Evolutionary conservation across 2,797 vertebrate genomes (phyloP).

Genomic region (Dryobates pubescens): DNA sequence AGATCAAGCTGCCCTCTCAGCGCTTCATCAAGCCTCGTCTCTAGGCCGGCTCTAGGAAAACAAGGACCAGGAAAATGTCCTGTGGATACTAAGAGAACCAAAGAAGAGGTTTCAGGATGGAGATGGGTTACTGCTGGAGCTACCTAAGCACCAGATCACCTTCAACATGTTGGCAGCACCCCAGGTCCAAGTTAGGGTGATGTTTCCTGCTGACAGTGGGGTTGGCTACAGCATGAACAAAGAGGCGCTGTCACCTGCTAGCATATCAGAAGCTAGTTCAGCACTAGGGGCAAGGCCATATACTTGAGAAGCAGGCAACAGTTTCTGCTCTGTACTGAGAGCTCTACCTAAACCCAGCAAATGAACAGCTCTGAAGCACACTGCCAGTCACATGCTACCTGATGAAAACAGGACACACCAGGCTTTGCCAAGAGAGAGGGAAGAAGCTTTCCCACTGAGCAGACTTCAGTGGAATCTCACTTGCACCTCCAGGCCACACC

Average conservation of each 20-base stretch:
- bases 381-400: too few relatives aligned
- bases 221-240: not conserved
- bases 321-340: not conserved
- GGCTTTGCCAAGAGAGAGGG: not conserved
- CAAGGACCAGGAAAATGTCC: not conserved
- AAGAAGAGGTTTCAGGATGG: not conserved
- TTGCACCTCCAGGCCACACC: accelerated
- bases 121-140: not conserved
- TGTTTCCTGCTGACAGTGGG: not conserved
- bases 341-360: not conserved
- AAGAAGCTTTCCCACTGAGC: not conserved
- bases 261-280: accelerated
- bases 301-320: not conserved
- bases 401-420: not conserved
- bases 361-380: accelerated
- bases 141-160: not conserved
- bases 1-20: not conserved
- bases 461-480: not conserved
- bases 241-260: not conserved
- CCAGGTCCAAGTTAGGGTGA: not conserved
- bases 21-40: not conserved
- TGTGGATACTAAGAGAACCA: not conserved
- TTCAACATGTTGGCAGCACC: not conserved
- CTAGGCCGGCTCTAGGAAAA: not conserved
- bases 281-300: not conserved